phyloP scores from a whole-genome alignment of 92 coral and sea anemone species.

The Diadumene lineata region DNA sequence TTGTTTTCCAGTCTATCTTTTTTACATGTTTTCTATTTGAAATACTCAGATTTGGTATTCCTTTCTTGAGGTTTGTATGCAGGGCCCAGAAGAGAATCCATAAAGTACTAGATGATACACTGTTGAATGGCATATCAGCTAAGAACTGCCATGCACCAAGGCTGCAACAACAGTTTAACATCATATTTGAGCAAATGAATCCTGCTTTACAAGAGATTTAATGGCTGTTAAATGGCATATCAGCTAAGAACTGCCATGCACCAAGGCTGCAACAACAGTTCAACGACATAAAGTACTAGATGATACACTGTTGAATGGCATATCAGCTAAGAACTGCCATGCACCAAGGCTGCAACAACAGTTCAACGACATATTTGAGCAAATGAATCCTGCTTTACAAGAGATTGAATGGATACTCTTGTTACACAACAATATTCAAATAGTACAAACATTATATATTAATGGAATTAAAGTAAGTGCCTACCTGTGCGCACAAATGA shows the following conservation, averaged over 20 bases:
- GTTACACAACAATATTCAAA: too few species aligned
- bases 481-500: constrained; percentile 90
- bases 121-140: constrained; percentile 96
- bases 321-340: constrained; percentile 98
- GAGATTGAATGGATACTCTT: too few species aligned
- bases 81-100: constrained; percentile 84
- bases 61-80: constrained; percentile 56
- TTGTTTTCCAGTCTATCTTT: constrained; percentile 44
- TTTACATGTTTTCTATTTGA: constrained; percentile 18
- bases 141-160: constrained; percentile 99
- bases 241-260: constrained; percentile 99
- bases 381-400: too few species aligned
- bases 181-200: too few species aligned
- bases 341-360: constrained; percentile 78
- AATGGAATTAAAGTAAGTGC: not conserved
- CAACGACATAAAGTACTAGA: constrained; percentile 80
- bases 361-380: too few species aligned
- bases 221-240: constrained; percentile 97
- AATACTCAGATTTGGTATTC: constrained; percentile 40
- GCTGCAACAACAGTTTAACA: constrained; percentile 35
- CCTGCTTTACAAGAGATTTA: too few species aligned
- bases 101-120: constrained; percentile 82
- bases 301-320: constrained; percentile 96
- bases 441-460: too few species aligned
- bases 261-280: constrained; percentile 65